Evolutionary conservation across 2,797 vertebrate genomes (phyloP).

Genomic region (Pantherophis vulpinus): DNA sequence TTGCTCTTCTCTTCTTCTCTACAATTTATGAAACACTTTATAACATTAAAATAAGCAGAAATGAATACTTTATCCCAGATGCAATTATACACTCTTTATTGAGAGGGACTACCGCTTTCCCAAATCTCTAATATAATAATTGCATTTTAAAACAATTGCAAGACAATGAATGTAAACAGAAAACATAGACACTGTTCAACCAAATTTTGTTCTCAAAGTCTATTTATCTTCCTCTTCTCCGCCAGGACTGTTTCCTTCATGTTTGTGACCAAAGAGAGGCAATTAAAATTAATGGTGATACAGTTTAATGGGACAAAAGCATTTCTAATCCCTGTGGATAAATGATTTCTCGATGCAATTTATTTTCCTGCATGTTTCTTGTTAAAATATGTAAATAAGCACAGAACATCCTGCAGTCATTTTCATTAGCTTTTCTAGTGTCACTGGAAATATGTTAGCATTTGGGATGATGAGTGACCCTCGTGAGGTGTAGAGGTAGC

Average conservation of each 20-base stretch:
- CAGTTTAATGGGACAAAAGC: conserved; percentile 39
- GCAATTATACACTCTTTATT: conserved; percentile 28
- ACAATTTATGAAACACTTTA: conserved; percentile 41
- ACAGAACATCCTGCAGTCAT: conserved; percentile 26
- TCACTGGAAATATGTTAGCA: conserved; percentile 36
- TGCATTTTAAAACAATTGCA: conserved; percentile 26
- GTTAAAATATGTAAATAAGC: conserved; percentile 59
- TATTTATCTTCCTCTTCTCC: conserved; percentile 21
- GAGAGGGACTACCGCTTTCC: conserved; percentile 28
- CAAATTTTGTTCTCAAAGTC: conserved; percentile 18
- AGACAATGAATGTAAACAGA: conserved; percentile 8
- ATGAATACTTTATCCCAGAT: conserved; percentile 37
- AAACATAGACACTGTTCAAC: conserved; percentile 1
- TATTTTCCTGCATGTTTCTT: conserved; percentile 44
- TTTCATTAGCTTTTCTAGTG: conserved; percentile 52
- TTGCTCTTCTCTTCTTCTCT: conserved; percentile 28
- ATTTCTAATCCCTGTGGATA: conserved; percentile 28
- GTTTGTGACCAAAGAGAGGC: conserved; percentile 38
- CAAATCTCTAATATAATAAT: conserved; percentile 8
- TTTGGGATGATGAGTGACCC: conserved; percentile 39
- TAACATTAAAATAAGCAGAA: conserved; percentile 30
- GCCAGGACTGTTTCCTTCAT: conserved; percentile 7
- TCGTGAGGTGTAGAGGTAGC: conserved; percentile 16
- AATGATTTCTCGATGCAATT: conserved; percentile 45
- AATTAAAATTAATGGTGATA: conserved; percentile 52